Base-by-base conservation (phyloP, 2,888 invertebrate genomes). In the Lamellibrachia columna region DNA sequence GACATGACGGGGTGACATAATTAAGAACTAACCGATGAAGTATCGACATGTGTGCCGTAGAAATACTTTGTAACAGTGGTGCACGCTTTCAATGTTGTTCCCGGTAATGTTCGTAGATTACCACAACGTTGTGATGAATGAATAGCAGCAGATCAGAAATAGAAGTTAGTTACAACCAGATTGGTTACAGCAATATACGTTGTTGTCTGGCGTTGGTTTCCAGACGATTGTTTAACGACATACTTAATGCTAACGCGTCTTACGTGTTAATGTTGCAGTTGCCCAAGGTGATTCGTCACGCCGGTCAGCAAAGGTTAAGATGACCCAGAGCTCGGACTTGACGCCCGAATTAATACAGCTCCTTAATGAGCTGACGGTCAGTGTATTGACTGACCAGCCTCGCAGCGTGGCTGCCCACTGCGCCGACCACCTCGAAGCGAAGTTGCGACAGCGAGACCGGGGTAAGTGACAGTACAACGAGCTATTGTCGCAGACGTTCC, bases 381-480 rank as follows among this genome's bases (percentile, higher is more conserved):
- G 15, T 11, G 58, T 91, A 22, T 11, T 91, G 91, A 55, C 91
- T 40, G 52, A 53, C 53, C 53, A 58, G 11, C 91, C 91, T 11
- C 11, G n/a, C 1, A 58, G 58, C 53, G 55, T 91, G 9, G 53
- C n/a, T 40, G 55, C 53, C 28, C 53, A 53, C 91, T 91, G 91
- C 58, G 91, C 91, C n/a, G 91, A 91, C 91, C 91, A 91, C 58
- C 91, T 91, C n/a, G 53, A 91, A 9, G 52, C 91, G 22, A 75
- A 75, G 75, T 75, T 75, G n/a, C 75, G 75, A n/a, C 75, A n/a
- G n/a, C 11, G 75, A 75, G 75, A 75, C 75, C 1, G 22, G n/a
- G n/a, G 75, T 75, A 75, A 75, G 75, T 75, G 75, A 15, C 22
- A 15, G 3, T 22, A 15, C 22, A 1, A 15, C 40, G 40, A 40